Evolutionary conservation across 2,113 vertebrate species (phyloP).

Genomic region (Centropus unirufus): DNA sequence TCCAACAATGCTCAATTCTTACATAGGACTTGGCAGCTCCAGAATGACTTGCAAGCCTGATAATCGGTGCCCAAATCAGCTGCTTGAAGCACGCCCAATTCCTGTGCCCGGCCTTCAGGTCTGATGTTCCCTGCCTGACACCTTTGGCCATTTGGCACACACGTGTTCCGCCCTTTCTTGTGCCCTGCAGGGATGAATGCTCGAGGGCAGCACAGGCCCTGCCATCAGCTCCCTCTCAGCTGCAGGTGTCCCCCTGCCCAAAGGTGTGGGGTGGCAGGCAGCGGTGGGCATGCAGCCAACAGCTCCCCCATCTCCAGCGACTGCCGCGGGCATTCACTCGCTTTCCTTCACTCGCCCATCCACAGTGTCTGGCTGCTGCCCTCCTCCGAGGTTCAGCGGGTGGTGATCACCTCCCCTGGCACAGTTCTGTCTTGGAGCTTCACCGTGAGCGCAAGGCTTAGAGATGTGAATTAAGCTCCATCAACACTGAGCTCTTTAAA

Average conservation of each 20-base stretch:
- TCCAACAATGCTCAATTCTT: not conserved
- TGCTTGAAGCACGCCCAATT: not conserved
- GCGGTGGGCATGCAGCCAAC: fast-evolving
- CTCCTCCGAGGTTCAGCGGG: not conserved
- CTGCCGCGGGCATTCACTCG: fast-evolving
- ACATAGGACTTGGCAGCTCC: not conserved
- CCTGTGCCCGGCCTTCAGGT: fast-evolving
- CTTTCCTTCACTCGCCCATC: fast-evolving
- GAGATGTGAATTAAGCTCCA: not conserved
- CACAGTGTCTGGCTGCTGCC: no score
- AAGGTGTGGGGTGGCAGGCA: no score
- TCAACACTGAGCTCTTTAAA: not conserved
- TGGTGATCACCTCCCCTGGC: not conserved
- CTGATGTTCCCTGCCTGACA: not conserved
- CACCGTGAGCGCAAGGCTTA: not conserved
- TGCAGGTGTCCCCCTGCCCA: not conserved
- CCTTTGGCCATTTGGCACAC: fast-evolving
- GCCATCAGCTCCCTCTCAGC: not conserved
- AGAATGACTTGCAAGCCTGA: not conserved
- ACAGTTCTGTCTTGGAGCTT: not conserved
- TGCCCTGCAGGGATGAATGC: not conserved
- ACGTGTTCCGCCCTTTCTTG: not conserved
- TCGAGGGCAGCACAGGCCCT: not conserved
- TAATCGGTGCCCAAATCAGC: not conserved
- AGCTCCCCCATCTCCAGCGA: not conserved